Evolutionary conservation across 2,113 vertebrate genomes (phyloP), one percentile per base, ranked within the genome.

Genomic region (Nipponia nippon): DNA sequence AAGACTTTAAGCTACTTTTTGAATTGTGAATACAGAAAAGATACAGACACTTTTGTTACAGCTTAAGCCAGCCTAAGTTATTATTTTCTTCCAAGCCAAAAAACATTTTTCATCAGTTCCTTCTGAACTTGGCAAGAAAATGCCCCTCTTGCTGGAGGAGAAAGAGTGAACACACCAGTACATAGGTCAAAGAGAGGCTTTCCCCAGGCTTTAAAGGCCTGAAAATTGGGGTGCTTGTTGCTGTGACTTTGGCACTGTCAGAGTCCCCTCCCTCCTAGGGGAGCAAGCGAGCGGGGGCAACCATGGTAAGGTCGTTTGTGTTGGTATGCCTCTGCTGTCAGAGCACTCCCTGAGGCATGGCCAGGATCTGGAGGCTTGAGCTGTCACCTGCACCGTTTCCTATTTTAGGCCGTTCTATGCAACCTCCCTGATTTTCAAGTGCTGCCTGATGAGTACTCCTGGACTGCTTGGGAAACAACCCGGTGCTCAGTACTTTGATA

Each of bases 1-100:
- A 96, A 92, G 93, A 87, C 73, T 77, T 71, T 90, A 86, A 94
- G 92, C 89, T 87, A 69, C 88, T 96, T 95, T 89, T 59, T 38
- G 76, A 95, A 82, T 94, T 92, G 85, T 20, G 58, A 91, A 58
- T 81, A 80, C 72, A 89, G 78, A 82, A 97, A 93, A 95, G 92
- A 79, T 73, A 78, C 90, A 94, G 90, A 71, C 81, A 44, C 10
- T 83, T 78, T 84, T 91, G 90, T 95, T 95, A 73, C 25, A 67
- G 70, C 50, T 89, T 94, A 97, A 94, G 81, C 50, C 83, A 94
- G 67, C 26, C 89, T 94, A 96, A 80, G 49, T 53, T 86, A 77
- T 96, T 94, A 87, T 67, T 93, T 96, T 93, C 53, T 66, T 93
- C 47, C 58, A 90, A 34, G 49, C 58, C 17, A 94, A 95, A 95